A percentile compares a stretch with the other conserved stretches of the same genome.
Conservation (phyloP, 2,888 invertebrate genomes). For the Xestoiulus laeticollis region DNA sequence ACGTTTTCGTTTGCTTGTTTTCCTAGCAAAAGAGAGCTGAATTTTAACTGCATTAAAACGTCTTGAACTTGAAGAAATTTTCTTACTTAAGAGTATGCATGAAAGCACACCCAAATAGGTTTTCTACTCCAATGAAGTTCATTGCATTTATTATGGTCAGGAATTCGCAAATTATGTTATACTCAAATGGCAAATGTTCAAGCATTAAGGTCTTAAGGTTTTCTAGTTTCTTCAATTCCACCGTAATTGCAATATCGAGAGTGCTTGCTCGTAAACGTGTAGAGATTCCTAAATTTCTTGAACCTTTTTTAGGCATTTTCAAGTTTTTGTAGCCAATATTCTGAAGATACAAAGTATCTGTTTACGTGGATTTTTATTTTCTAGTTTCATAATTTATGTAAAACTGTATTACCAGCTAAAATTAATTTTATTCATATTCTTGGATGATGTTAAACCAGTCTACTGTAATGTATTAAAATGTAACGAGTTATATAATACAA, state of each 20-base stretch:
- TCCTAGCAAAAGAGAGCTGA: neutral
- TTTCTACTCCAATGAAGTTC: slow-evolving; percentile 32
- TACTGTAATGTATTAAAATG: too few species aligned
- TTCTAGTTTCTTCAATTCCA: neutral
- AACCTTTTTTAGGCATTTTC: neutral
- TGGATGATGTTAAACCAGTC: too few species aligned
- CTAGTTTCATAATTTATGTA: neutral
- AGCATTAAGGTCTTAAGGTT: neutral
- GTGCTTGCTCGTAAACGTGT: neutral
- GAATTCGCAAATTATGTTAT: neutral
- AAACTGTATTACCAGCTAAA: too few species aligned
- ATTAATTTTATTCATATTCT: too few species aligned
- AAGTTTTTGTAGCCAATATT: neutral
- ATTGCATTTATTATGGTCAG: slow-evolving; percentile 24
- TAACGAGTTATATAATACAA: too few species aligned
- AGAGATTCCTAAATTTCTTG: neutral
- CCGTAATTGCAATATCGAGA: neutral
- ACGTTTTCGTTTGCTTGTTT: neutral
- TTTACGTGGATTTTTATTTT: neutral
- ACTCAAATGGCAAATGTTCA: slow-evolving; percentile 2
- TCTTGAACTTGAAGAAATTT: slow-evolving; percentile 30
- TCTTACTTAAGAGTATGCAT: slow-evolving; percentile 6
- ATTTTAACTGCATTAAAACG: slow-evolving; percentile 2
- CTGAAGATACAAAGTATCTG: too few species aligned
- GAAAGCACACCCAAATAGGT: neutral